Conservation (phyloP, 2,888 invertebrate genomes). For the Acanthosoma haemorrhoidale region DNA sequence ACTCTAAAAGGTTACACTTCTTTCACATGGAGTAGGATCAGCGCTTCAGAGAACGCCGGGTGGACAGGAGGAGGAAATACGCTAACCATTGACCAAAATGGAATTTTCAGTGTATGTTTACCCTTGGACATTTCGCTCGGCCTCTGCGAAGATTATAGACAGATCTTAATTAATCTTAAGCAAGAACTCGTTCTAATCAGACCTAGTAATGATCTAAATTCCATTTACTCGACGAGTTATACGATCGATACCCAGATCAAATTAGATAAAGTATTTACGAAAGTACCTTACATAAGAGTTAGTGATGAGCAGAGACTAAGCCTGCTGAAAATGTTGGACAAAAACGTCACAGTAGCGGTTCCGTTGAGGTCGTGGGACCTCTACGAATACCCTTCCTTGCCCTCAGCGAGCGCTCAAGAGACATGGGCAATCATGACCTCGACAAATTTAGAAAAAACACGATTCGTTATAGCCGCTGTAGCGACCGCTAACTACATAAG, state of each 20-base stretch:
- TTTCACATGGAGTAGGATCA: background rate
- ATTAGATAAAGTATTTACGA: constrained; percentile 20
- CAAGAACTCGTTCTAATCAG: constrained; percentile 26
- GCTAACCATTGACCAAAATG: background rate
- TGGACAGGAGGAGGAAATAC: background rate
- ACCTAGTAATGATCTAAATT: constrained; percentile 3
- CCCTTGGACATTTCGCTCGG: constrained; percentile 9
- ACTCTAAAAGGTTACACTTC: too few relatives aligned
- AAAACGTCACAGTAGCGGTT: background rate
- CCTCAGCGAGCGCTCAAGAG: background rate
- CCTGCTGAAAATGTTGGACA: background rate
- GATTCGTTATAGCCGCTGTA: too few relatives aligned
- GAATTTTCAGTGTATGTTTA: constrained; percentile 16
- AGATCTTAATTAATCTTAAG: constrained; percentile 21
- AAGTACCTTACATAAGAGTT: constrained; percentile 13
- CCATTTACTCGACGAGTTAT: background rate
- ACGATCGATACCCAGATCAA: background rate
- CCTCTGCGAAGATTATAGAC: constrained; percentile 12
- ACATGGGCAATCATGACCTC: too few relatives aligned
- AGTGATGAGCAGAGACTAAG: constrained; percentile 7
- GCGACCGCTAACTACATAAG: too few relatives aligned
- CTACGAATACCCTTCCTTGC: constrained; percentile 13
- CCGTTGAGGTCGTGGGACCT: constrained; percentile 24
- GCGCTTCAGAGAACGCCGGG: background rate
- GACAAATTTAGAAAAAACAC: too few relatives aligned